Evolutionary conservation across 2,113 vertebrate species (phyloP).

Genomic region (Acrocephalus arundinaceus): DNA sequence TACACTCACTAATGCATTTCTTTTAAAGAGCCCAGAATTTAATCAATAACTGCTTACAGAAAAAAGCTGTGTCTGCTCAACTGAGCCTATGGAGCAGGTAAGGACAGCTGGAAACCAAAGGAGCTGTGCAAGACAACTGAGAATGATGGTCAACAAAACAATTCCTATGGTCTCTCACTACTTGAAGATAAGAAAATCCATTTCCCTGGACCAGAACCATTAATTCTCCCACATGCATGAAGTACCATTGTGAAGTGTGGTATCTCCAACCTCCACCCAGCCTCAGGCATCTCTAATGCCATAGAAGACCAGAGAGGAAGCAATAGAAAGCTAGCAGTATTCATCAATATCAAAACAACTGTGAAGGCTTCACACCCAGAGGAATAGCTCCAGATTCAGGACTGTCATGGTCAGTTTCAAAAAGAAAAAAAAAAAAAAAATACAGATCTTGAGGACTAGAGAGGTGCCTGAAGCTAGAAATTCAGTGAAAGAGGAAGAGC

Average conservation of each 20-base stretch:
- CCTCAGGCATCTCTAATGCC: neutral
- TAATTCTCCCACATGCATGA: neutral
- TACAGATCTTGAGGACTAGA: neutral
- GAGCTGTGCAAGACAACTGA: neutral
- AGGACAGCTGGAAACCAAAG: neutral
- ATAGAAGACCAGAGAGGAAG: neutral
- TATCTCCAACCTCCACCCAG: neutral
- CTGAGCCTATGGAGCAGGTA: neutral
- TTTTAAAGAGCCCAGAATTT: neutral
- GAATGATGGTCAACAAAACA: neutral
- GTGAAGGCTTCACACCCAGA: neutral
- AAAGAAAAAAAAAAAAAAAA: neutral
- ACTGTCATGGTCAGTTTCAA: neutral
- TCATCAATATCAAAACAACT: neutral
- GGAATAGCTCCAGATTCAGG: neutral
- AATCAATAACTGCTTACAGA: neutral
- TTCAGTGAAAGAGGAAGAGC: neutral
- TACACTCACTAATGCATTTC: neutral
- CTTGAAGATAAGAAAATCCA: neutral
- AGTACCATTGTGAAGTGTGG: neutral
- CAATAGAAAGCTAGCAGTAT: neutral
- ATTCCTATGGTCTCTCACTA: neutral
- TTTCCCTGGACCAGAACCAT: neutral
- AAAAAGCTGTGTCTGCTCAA: neutral
- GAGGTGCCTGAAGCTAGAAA: constrained; percentile 33